These are phyloP conservation scores for Alfaro cultratus DNA, from an alignment of 2,797 vertebrate genomes.

Conservation along the genomic window DNA sequence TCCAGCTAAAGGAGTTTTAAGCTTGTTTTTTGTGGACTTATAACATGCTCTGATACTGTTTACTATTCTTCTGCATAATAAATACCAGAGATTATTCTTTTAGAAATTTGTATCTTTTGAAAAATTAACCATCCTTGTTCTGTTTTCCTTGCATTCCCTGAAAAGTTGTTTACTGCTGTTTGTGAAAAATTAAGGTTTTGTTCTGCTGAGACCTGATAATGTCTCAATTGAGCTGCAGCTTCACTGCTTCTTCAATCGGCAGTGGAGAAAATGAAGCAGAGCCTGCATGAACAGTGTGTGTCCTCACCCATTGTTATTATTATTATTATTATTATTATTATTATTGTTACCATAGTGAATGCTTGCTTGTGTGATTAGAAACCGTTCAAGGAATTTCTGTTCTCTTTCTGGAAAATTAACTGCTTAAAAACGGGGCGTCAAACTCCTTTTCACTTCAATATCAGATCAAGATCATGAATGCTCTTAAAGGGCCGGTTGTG, in stretches of 20 bases:
- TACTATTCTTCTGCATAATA: neutral
- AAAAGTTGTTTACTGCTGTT: conserved; percentile 23
- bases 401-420: neutral
- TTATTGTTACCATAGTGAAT: neutral
- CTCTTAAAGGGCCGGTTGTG: too few relatives aligned
- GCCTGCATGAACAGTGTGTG: neutral
- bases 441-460: too few relatives aligned
- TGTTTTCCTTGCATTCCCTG: conserved; percentile 13
- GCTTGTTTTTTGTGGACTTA: neutral
- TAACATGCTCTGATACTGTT: neutral
- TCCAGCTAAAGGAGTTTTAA: neutral
- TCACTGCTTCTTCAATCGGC: conserved; percentile 3
- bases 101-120: neutral
- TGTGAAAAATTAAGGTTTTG: conserved; percentile 20
- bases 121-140: neutral
- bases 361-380: conserved; percentile 22
- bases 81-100: neutral
- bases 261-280: conserved; percentile 18
- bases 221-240: conserved; percentile 32
- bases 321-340: too few relatives aligned
- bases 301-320: neutral
- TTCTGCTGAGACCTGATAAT: conserved; percentile 11
- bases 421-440: neutral
- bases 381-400: conserved; percentile 8
- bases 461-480: too few relatives aligned